Conservation (phyloP, 35 echinoderm and acorn worm species). For the Heliocidaris tuberculata region DNA sequence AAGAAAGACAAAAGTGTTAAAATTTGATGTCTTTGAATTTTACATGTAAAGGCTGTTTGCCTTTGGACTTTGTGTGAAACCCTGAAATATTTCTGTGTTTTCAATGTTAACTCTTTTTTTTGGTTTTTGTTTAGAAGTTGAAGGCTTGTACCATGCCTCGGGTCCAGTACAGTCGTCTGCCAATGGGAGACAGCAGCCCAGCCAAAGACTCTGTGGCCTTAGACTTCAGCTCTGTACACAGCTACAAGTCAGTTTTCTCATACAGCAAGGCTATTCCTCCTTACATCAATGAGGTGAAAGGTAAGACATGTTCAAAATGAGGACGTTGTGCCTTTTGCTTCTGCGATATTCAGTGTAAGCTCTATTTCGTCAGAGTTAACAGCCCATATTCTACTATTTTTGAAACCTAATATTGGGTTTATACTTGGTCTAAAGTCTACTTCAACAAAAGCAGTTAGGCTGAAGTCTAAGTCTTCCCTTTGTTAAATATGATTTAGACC, state of each 20-base stretch:
- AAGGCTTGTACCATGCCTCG: not conserved
- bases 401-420: not conserved
- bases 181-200: not conserved
- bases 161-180: conserved; percentile 57
- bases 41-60: no score
- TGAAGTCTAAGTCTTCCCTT: not conserved
- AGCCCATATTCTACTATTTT: not conserved
- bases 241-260: conserved; percentile 54
- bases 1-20: no score
- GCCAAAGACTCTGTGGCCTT: conserved; percentile 40
- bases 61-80: no score
- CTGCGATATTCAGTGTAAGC: not conserved
- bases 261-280: conserved; percentile 67
- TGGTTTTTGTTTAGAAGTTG: not conserved
- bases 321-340: not conserved
- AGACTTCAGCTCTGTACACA: conserved; percentile 53
- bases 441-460: not conserved
- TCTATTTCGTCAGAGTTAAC: not conserved
- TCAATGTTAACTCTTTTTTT: no score
- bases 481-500: not conserved
- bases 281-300: conserved; percentile 58
- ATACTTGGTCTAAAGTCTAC: not conserved
- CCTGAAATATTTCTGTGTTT: no score
- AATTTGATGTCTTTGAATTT: no score
- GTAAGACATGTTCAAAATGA: conserved; percentile 12